These are phyloP conservation scores for Leptodactylus fuscus DNA, from an alignment of 2,113 vertebrate species.

Conservation along the genomic window DNA sequence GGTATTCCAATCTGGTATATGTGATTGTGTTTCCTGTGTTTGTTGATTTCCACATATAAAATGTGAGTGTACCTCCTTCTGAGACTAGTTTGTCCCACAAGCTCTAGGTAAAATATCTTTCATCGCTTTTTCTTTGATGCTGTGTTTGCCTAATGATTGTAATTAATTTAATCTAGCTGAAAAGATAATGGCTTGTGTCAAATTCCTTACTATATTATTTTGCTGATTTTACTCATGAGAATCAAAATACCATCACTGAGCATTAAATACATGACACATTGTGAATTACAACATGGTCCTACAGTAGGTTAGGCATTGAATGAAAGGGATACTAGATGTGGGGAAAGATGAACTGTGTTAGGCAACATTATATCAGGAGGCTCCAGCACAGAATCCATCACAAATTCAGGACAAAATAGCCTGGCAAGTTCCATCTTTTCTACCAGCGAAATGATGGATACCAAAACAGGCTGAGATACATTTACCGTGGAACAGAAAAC, in stretches of 20 bases:
- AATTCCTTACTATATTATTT: constrained; percentile 24
- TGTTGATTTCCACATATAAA: not conserved
- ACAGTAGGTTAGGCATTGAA: too few species aligned
- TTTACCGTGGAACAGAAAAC: too few species aligned
- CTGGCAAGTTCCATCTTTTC: too few species aligned
- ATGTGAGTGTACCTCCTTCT: not conserved
- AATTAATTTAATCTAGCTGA: constrained; percentile 46
- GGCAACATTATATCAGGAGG: too few species aligned
- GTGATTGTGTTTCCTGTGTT: not conserved
- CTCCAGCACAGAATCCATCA: too few species aligned
- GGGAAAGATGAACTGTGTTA: not conserved
- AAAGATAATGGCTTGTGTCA: constrained; percentile 37
- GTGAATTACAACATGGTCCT: not conserved
- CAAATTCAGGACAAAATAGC: too few species aligned
- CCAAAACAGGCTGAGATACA: too few species aligned
- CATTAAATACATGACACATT: not conserved
- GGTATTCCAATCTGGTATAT: too few species aligned
- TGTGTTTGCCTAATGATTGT: constrained; percentile 35
- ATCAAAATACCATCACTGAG: not conserved
- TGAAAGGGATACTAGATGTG: not conserved
- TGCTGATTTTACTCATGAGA: constrained; percentile 13
- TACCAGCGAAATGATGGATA: too few species aligned
- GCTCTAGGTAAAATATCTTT: constrained; percentile 2
- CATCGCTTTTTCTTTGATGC: not conserved
- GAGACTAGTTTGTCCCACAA: too few species aligned